Evolutionary conservation across 1,140 invertebrate species (phyloP), one percentile per base, ranked within the genome.

Genomic region (Pachyrhynchus sulphureomaculatus): DNA sequence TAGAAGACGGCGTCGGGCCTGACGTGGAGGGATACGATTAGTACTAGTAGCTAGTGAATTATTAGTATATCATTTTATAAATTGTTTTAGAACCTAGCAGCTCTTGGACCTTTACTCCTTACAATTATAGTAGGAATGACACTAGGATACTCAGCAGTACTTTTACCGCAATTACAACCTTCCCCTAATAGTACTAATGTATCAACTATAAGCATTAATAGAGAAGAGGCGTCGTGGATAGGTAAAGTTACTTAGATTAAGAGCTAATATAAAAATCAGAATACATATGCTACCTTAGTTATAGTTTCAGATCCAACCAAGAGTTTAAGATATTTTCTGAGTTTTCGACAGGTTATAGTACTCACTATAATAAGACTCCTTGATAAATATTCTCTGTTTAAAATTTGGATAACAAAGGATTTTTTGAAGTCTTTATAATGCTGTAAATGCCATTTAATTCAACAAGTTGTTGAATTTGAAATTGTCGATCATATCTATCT

Each of bases 191-290:
- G 53, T 24, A 57, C 73, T 0, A 44, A 55, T 26, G 52, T 54
- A n/a, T n/a, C n/a, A 24, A 57, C 73, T 0, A 79, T 84, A 21
- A 68, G 66, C 0, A 76, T 79, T 1, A 78, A 78, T 21, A 71
- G 74, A 12, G 78, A 78, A 42, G 76, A 82, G 10, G 77, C 77
- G 24, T 85, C 84, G 9, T 87, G 85, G 84, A 84, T 86, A 60
- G 83, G 83, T 84, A 66, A 29, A 10, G 12, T 29, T 1, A 9
- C 8, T 29, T 29, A 9, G 26, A 29, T 29, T 29, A 6, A 29
- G n/a, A 73, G 73, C 26, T 32, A 34, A 21, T 52, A 45, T 34
- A 24, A 15, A n/a, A 57, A 10, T 20, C 17, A 6, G 17, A 36
- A 12, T 44, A 24, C 13, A 42, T 37, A 42, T 15, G 23, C n/a